phyloP scores from a whole-genome alignment of 53 echinoderm and acorn worm species.

The Hippasteria phrygiana region DNA sequence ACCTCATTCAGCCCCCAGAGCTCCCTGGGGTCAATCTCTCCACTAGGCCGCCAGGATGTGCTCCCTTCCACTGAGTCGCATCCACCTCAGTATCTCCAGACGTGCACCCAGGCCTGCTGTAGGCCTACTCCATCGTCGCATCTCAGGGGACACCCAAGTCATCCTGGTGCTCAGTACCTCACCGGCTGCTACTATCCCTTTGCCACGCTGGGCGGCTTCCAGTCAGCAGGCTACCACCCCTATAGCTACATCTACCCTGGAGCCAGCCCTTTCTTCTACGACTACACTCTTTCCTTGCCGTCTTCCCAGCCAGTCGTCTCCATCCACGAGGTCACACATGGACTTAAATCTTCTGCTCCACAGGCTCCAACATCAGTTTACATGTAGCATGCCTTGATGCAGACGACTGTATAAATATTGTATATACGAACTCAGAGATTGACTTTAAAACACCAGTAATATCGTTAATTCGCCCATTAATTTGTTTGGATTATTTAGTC shows the following conservation, averaged over 20 bases:
- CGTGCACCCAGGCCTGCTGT: constrained; percentile 36
- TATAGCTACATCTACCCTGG: constrained; percentile 38
- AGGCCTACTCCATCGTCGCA: not conserved
- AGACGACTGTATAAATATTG: too few relatives aligned
- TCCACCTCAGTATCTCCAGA: not conserved
- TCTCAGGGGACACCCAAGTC: not conserved
- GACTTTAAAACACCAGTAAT: too few relatives aligned
- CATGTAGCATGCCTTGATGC: not conserved
- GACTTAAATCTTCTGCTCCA: not conserved
- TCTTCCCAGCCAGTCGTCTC: not conserved
- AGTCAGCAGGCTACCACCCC: constrained; percentile 4
- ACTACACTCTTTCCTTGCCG: constrained; percentile 9
- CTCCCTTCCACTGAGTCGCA: not conserved
- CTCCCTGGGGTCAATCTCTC: not conserved
- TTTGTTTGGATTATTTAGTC: too few relatives aligned
- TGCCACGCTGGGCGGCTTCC: constrained; percentile 9
- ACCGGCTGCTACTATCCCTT: constrained; percentile 34
- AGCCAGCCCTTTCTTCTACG: constrained; percentile 7
- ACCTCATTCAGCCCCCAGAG: constrained; percentile 14
- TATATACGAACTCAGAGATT: too few relatives aligned
- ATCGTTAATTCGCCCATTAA: too few relatives aligned
- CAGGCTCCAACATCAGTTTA: not conserved
- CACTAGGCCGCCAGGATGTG: not conserved
- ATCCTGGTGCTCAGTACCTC: constrained; percentile 28
- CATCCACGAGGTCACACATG: not conserved